Conservation (phyloP, 2,797 vertebrate species). For the Sebastolobus alascanus region DNA sequence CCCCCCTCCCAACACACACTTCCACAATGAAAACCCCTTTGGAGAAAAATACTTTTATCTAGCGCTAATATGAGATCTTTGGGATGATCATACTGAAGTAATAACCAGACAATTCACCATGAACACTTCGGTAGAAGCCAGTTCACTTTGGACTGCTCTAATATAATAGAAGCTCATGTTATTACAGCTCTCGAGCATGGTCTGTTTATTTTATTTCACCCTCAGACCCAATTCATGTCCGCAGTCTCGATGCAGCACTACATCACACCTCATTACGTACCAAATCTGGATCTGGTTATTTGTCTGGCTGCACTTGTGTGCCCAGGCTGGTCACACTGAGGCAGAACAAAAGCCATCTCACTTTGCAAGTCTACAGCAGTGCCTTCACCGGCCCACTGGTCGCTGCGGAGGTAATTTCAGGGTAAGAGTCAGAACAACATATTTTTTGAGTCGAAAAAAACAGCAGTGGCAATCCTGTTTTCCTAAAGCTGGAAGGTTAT, state of each 20-base stretch:
- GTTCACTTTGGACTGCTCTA: slow-evolving; percentile 19
- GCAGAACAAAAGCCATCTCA: slow-evolving; percentile 34
- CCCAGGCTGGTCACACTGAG: slow-evolving; percentile 32
- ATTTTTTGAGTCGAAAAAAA: slow-evolving; percentile 32
- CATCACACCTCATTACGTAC: slow-evolving; percentile 70
- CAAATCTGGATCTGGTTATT: slow-evolving; percentile 61
- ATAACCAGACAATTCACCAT: slow-evolving; percentile 36
- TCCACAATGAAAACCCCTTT: slow-evolving; percentile 1
- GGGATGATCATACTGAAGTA: slow-evolving; percentile 34
- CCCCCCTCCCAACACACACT: too few species aligned
- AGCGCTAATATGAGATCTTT: slow-evolving; percentile 45
- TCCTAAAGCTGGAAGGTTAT: slow-evolving; percentile 33
- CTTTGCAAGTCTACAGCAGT: slow-evolving; percentile 28
- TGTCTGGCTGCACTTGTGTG: slow-evolving; percentile 43
- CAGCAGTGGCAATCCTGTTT: slow-evolving; percentile 1
- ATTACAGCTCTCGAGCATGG: slow-evolving; percentile 37
- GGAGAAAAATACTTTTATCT: slow-evolving; percentile 37
- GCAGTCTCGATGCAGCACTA: slow-evolving; percentile 22
- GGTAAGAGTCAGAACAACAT: slow-evolving; percentile 38
- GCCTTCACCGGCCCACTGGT: slow-evolving; percentile 20
- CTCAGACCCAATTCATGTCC: slow-evolving; percentile 46
- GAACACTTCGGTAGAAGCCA: slow-evolving; percentile 14
- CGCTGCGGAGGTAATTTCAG: slow-evolving; percentile 49
- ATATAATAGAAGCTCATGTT: slow-evolving; percentile 48
- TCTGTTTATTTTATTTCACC: slow-evolving; percentile 66